Evolutionary conservation across 2,888 invertebrate species (phyloP).

Genomic region (Aricia artaxerxes): DNA sequence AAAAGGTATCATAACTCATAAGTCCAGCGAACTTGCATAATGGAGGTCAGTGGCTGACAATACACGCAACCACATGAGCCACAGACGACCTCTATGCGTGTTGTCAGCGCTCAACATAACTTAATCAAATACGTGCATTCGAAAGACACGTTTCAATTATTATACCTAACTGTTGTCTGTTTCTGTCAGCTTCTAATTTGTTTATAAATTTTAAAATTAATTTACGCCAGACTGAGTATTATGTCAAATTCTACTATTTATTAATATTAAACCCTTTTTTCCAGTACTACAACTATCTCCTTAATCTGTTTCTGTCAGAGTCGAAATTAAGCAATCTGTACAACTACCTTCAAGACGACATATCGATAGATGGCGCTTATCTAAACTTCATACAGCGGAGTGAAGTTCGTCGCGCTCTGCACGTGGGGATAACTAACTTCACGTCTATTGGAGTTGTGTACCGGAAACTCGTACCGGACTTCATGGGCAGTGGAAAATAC

Average conservation of each 20-base stretch:
- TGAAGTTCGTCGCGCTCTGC: conserved; percentile 71
- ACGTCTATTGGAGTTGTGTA: conserved; percentile 76
- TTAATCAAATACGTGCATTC: too few relatives aligned
- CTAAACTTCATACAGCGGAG: conserved; percentile 68
- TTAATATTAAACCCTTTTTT: conserved; percentile 41
- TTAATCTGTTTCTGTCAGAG: conserved; percentile 66
- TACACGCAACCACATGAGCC: too few relatives aligned
- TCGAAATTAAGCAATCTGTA: conserved; percentile 72
- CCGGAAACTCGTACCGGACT: conserved; percentile 73
- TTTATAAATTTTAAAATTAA: too few relatives aligned
- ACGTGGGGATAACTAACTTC: conserved; percentile 77
- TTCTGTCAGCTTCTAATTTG: too few relatives aligned
- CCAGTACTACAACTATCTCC: conserved; percentile 75
- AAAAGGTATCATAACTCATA: too few relatives aligned
- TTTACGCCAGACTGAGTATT: too few relatives aligned
- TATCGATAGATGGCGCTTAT: conserved; percentile 63
- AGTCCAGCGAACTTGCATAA: too few relatives aligned
- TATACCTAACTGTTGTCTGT: too few relatives aligned
- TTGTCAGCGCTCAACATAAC: too few relatives aligned
- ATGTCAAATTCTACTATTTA: not conserved
- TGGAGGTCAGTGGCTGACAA: too few relatives aligned
- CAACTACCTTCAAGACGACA: conserved; percentile 72
- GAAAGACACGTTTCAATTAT: too few relatives aligned
- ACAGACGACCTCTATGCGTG: too few relatives aligned
- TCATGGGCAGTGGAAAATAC: conserved; percentile 80